Percentiles rank a stretch among this genome's conserved stretches.
Conservation (phyloP, 2,113 vertebrate species). For the Falcunculus frontatus region DNA sequence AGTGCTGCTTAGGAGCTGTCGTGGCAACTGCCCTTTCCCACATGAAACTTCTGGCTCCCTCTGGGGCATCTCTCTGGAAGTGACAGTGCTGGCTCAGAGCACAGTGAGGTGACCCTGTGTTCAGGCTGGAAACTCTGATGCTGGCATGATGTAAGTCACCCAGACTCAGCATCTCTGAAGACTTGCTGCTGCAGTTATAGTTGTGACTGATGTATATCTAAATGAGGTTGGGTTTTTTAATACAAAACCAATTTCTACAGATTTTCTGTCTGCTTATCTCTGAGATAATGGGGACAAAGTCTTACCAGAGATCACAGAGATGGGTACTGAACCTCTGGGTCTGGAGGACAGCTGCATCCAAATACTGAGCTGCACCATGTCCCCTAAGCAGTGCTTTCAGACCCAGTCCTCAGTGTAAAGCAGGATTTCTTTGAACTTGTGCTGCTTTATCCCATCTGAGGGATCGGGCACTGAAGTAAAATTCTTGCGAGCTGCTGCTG, state of each 20-base stretch:
- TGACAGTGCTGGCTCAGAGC: neutral
- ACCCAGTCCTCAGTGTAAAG: neutral
- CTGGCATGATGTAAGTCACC: neutral
- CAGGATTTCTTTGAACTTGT: neutral
- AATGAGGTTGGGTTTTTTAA: neutral
- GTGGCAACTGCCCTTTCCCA: neutral
- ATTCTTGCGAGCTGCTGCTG: neutral
- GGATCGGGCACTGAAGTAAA: neutral
- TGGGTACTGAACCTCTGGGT: neutral
- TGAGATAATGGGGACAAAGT: neutral
- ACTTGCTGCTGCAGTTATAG: neutral
- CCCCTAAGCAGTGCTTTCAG: neutral
- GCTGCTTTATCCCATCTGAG: neutral
- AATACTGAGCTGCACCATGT: rapidly evolving
- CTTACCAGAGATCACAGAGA: neutral
- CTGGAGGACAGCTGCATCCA: neutral
- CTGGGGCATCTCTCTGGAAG: neutral
- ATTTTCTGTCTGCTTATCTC: neutral
- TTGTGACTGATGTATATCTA: neutral
- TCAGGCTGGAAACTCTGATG: neutral
- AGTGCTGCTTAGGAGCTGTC: neutral
- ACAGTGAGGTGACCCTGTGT: neutral
- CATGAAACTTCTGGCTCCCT: neutral
- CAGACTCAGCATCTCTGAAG: neutral
- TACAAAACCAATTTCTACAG: neutral